Percentiles rank a stretch among this genome's conserved stretches.
These are phyloP conservation scores for Zaprionus lineosus DNA, from an alignment of 2,888 invertebrate genomes.

Conservation along the genomic window DNA sequence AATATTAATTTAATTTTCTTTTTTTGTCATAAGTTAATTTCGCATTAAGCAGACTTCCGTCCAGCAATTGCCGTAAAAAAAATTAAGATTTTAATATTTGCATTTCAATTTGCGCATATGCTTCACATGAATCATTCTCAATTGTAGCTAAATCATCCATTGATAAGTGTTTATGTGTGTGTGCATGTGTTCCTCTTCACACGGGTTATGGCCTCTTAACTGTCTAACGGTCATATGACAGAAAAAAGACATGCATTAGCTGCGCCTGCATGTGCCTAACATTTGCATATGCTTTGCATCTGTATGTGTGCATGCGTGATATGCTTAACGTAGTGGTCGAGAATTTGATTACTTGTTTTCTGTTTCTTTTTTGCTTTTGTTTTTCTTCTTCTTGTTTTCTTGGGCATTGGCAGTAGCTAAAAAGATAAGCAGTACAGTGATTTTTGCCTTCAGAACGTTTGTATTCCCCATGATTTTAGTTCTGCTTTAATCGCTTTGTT, in stretches of 20 bases:
- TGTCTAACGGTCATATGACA: no score
- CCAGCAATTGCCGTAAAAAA: neutral
- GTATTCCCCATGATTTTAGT: neutral
- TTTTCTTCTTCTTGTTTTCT: no score
- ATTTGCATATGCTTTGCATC: no score
- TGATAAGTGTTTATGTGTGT: no score
- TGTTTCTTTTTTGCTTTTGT: neutral
- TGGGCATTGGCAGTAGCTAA: slow-evolving; percentile 36
- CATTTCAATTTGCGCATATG: slow-evolving; percentile 42
- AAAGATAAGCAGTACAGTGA: slow-evolving; percentile 40
- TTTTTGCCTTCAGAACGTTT: slow-evolving; percentile 17
- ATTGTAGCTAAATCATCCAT: slow-evolving; percentile 28
- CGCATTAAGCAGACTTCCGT: slow-evolving; percentile 5
- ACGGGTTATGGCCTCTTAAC: no score
- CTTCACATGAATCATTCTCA: slow-evolving; percentile 41
- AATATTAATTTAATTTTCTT: neutral
- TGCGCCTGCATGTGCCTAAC: no score
- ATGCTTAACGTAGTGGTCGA: neutral
- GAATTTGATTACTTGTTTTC: neutral
- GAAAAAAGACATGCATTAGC: no score
- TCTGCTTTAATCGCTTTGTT: neutral
- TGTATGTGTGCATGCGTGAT: neutral
- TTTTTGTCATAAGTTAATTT: slow-evolving; percentile 2
- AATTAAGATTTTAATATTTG: slow-evolving; percentile 42
- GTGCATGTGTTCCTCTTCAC: no score